A percentile compares a stretch with the other conserved stretches of the same genome.
These are phyloP conservation scores for Choloepus hoffmanni DNA, from an alignment of 2,113 vertebrate species.

Conservation along the genomic window DNA sequence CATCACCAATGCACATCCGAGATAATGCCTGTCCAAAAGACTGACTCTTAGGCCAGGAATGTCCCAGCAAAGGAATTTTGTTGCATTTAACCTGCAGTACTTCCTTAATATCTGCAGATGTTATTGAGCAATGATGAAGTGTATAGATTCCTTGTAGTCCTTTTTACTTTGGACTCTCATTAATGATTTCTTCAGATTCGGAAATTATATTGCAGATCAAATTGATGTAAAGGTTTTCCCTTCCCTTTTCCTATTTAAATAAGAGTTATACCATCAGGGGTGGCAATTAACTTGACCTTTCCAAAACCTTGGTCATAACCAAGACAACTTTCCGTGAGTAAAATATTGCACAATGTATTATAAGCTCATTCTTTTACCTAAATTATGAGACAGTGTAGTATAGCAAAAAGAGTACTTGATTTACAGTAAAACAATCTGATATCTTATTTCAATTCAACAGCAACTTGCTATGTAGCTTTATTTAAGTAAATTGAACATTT, in stretches of 20 bases:
- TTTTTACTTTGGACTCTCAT: not conserved
- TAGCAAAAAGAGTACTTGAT: not conserved
- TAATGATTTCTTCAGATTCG: not conserved
- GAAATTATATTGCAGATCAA: not conserved
- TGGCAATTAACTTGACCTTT: not conserved
- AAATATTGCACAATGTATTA: not conserved
- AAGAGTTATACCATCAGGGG: not conserved
- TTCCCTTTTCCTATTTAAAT: not conserved
- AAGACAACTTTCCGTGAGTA: not conserved
- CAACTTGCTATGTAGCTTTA: not conserved
- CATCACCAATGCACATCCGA: not conserved
- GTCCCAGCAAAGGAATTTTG: too few species aligned
- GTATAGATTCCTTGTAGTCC: not conserved
- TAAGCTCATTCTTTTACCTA: not conserved
- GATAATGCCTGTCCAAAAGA: not conserved
- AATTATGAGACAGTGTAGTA: not conserved
- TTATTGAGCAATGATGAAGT: not conserved
- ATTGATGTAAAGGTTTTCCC: not conserved
- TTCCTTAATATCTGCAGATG: accelerated
- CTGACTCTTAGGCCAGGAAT: not conserved
- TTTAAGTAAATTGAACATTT: not conserved
- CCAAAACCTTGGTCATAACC: not conserved
- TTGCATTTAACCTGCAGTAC: accelerated
- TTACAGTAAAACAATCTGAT: not conserved
- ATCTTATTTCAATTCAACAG: not conserved